Evolutionary conservation across 2,888 invertebrate genomes (phyloP).

Genomic region (Sminthurinus aureus): DNA sequence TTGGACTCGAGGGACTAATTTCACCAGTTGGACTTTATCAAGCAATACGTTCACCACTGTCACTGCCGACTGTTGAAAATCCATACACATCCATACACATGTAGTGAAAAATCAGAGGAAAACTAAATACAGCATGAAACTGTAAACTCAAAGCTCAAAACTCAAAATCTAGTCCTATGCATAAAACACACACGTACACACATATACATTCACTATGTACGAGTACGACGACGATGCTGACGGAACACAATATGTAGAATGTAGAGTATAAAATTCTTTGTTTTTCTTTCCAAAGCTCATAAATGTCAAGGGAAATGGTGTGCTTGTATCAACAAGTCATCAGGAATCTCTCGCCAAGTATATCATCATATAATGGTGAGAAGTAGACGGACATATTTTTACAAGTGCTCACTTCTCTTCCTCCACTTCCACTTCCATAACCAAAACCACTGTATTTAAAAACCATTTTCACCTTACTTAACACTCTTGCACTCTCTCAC

Average conservation of each 20-base stretch:
- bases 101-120: not conserved
- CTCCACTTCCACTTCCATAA: not conserved
- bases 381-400: too few relatives aligned
- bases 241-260: not conserved
- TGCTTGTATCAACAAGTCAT: constrained; percentile 36
- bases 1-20: constrained; percentile 51
- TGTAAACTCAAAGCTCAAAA: not conserved
- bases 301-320: constrained; percentile 44
- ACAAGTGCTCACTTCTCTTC: not conserved
- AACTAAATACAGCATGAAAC: constrained; percentile 1
- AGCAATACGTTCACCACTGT: constrained; percentile 8
- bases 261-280: constrained; percentile 31
- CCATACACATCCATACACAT: constrained; percentile 26
- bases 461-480: constrained; percentile 11
- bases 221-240: too few relatives aligned
- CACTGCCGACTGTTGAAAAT: not conserved
- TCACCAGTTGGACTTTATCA: constrained; percentile 49
- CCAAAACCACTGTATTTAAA: not conserved
- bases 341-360: constrained; percentile 17
- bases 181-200: not conserved
- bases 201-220: not conserved
- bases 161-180: too few relatives aligned
- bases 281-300: constrained; percentile 47
- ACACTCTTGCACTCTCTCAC: not conserved
- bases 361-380: too few relatives aligned